Evolutionary conservation across 1,140 invertebrate species (phyloP).

Genomic region (Cydia splendana): DNA sequence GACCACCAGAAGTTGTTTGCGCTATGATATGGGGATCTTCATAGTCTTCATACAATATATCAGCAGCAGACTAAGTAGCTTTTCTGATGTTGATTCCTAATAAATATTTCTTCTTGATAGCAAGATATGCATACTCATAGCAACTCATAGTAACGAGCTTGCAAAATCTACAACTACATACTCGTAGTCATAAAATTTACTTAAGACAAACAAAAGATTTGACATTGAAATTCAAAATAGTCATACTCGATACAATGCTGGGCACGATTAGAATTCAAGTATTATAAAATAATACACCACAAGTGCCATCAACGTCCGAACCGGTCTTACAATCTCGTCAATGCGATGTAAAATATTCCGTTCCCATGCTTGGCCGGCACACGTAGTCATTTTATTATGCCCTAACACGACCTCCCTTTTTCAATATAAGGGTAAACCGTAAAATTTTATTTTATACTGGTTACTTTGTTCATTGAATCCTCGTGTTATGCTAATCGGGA

Average conservation of each 20-base stretch:
- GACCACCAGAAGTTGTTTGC: too few relatives aligned
- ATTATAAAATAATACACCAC: constrained; percentile 34
- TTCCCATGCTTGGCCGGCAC: constrained; percentile 46
- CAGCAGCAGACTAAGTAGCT: too few relatives aligned
- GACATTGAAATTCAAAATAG: constrained; percentile 7
- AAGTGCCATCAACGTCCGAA: constrained; percentile 21
- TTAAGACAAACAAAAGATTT: neutral
- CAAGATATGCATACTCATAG: too few relatives aligned
- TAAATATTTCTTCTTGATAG: too few relatives aligned
- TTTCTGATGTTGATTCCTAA: too few relatives aligned
- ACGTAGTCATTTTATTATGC: constrained; percentile 64
- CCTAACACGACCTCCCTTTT: constrained; percentile 61
- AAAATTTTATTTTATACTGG: constrained; percentile 72
- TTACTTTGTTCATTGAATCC: constrained; percentile 69
- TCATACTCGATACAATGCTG: neutral
- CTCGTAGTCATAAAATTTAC: too few relatives aligned
- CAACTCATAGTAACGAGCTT: too few relatives aligned
- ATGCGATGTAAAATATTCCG: constrained; percentile 49
- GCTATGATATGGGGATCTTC: too few relatives aligned
- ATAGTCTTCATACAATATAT: too few relatives aligned
- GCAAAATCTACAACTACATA: too few relatives aligned
- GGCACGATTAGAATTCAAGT: constrained; percentile 25
- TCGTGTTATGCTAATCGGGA: constrained; percentile 69
- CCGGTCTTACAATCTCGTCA: constrained; percentile 44
- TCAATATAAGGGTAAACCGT: constrained; percentile 71